Conservation (phyloP, 1,140 invertebrate genomes). For the Brachionus rubens region DNA sequence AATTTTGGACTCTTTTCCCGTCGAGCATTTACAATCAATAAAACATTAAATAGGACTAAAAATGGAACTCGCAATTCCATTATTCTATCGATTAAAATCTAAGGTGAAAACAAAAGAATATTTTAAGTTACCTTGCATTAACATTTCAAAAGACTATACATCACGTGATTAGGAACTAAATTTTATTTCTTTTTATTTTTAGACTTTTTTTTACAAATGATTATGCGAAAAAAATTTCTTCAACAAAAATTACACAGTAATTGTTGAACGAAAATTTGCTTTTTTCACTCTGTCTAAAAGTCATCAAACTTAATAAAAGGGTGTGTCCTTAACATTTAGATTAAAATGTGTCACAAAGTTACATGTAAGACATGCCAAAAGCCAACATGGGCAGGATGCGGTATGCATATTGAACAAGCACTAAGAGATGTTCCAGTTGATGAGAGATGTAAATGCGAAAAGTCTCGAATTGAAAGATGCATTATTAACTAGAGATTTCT, state of each 20-base stretch:
- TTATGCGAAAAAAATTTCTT: too few species aligned
- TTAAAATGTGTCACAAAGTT: conserved; percentile 45
- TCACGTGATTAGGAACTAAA: too few species aligned
- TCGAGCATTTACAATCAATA: neutral
- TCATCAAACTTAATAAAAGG: neutral
- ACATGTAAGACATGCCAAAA: conserved; percentile 29
- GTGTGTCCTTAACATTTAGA: neutral
- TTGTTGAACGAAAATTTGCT: too few species aligned
- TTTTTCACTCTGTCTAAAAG: too few species aligned
- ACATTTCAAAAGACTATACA: too few species aligned
- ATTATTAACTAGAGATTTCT: neutral
- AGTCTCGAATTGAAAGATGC: conserved; percentile 23
- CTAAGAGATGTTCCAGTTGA: conserved; percentile 29
- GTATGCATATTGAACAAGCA: conserved; percentile 44
- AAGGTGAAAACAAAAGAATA: too few species aligned
- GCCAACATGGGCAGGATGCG: conserved; percentile 45
- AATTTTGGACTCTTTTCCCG: neutral
- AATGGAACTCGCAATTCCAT: neutral
- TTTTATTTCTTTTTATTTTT: too few species aligned
- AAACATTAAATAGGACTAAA: neutral
- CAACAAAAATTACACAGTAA: too few species aligned
- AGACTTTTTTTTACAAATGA: too few species aligned
- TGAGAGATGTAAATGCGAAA: conserved; percentile 35
- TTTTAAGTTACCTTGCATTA: too few species aligned
- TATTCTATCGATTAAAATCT: too few species aligned